Base-by-base conservation (phyloP, 2,797 vertebrate genomes). In the Sebastes nivosus region DNA sequence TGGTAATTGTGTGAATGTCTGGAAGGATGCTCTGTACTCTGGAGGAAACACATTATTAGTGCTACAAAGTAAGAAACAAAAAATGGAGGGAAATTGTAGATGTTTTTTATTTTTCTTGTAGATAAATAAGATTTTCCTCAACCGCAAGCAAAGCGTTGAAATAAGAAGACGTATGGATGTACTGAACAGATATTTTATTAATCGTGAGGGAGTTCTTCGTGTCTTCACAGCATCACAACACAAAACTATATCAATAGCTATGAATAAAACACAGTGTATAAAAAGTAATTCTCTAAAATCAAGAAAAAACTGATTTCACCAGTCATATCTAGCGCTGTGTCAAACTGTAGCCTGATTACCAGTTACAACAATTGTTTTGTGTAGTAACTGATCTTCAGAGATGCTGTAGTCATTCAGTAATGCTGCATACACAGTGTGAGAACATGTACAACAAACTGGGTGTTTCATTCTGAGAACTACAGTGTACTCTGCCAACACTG, bases 381-480 rank as follows among this genome's bases (percentile, higher is more conserved):
- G 6, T 32, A 4, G 11, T 67, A 24, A 32, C 20, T 2, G 12
- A 60, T 30, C 18, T 46, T 46, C 6, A 50, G 29, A 32, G 12
- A 14, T 36, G 5, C 6, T 54, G 13, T 30, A 29, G 60, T 75
- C 16, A 60, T 82, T 71, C 61, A 63, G 55, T 32, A 52, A 67
- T 38, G 14, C 16, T 69, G 29, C 3, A 34, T 50, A 1, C 46
- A 59, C 30, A 54, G 16, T 18, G 68, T 76, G 36, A 79, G 22
- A 75, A 52, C 14, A 79, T 36, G 18, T 38, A 67, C 25, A 54
- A 55, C 32, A 75, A 77, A 76, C 52, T 72, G 75, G 16, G 64
- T 60, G n/a, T 78, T 72, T 69, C 38, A 32, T 75, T 75, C 36
- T 72, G 36, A 81, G 77, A 87, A 66, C 32, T 38, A 5, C 50